Percentiles rank a stretch among this genome's conserved stretches.
phyloP scores from a whole-genome alignment of 1,140 invertebrate species.

The Zaprionus davidi region DNA sequence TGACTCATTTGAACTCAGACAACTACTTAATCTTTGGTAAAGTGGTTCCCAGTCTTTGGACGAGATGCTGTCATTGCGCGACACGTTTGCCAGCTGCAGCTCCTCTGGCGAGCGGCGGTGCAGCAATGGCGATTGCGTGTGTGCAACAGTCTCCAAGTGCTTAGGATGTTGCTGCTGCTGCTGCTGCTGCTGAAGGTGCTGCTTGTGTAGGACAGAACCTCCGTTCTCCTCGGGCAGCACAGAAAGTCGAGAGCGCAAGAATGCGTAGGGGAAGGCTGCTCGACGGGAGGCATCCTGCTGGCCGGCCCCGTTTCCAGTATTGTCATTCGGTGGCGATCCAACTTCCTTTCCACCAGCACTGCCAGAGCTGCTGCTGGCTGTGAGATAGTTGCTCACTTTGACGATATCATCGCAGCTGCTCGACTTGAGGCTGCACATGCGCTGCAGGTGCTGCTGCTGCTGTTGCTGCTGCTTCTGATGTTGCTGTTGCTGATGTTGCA shows the following conservation, averaged over 20 bases:
- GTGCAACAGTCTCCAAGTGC: neutral
- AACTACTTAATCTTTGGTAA: conserved; percentile 87
- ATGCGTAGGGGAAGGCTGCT: conserved; percentile 91
- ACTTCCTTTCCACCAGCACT: conserved; percentile 41
- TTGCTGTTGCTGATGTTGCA: conserved; percentile 66
- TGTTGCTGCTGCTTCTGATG: conserved; percentile 52
- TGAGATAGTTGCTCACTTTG: conserved; percentile 74
- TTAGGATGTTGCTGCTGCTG: conserved; percentile 22
- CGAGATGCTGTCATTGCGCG: conserved; percentile 82
- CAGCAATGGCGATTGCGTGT: conserved; percentile 47
- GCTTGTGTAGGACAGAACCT: conserved; percentile 85
- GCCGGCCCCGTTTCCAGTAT: neutral
- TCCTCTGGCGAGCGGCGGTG: conserved; percentile 69
- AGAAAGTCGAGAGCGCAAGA: conserved; percentile 90
- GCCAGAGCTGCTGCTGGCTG: conserved; percentile 47
- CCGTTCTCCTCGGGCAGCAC: conserved; percentile 90
- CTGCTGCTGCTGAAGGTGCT: conserved; percentile 38
- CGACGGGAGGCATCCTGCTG: conserved; percentile 65
- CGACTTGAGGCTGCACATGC: conserved; percentile 66
- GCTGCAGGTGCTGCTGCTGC: conserved; percentile 53
- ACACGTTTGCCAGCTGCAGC: conserved; percentile 56
- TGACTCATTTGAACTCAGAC: conserved; percentile 92
- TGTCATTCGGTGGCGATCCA: conserved; percentile 42
- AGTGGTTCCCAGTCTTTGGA: conserved; percentile 85
- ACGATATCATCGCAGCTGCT: conserved; percentile 84